Evolutionary conservation across 2,888 invertebrate species (phyloP), one percentile per base, ranked within the genome.

Genomic region (Ectemnius continuus): DNA sequence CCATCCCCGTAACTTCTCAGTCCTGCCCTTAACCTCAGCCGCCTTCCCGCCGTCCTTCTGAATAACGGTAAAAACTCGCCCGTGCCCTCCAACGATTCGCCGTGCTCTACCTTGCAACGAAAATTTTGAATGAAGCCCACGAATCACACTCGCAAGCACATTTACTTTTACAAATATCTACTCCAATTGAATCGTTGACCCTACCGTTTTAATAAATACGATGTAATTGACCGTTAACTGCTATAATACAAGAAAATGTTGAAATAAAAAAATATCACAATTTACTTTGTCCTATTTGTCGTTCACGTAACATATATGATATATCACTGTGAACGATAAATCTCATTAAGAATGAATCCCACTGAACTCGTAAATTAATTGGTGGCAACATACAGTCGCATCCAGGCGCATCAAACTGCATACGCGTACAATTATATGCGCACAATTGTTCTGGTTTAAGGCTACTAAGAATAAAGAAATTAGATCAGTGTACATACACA

Each of bases 61-160:
- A 85, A 81, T 87, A 85, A 87, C 84, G 82, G 85, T 88, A 84
- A 81, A 83, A 81, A 78, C 76, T 79, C 75, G 74, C 78, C 73
- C 68, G 63, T 76, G 76, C 61, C 68, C 75, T 75, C 58, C 46
- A 59, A 67, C 36, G 8, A 36, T 36, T 36, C 36, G 81, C 80
- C 67, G 76, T 69, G 28, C 70, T 28, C 16, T 64, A 52, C 14
- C 46, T 60, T 61, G 47, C n/a, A 70, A 23, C 23, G 36, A 46
- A 68, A 20, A 67, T 67, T 76, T 67, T n/a, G 57, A 67, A 16
- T 4, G n/a, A 48, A 11, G 18, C 28, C 11, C 23, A n/a, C 16
- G 13, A 23, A 47, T 52, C 45, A 28, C 18, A 45, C 20, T 18
- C 14, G 52, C n/a, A 23, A 52, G 28, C 18, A 45, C 26, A 4